Evolutionary conservation across 1,140 invertebrate genomes (phyloP).

Genomic region (Battus philenor): DNA sequence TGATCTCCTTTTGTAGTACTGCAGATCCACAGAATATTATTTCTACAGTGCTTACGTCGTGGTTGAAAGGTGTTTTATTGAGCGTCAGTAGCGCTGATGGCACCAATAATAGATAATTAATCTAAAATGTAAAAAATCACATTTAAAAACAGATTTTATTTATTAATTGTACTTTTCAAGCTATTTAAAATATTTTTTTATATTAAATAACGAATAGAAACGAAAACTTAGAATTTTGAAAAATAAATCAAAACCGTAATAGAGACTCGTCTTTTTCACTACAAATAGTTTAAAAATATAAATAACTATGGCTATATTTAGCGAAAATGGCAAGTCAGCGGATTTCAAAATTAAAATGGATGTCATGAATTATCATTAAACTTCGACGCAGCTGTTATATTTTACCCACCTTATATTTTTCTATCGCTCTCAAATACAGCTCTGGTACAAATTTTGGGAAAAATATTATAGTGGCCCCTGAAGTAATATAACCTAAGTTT

Average conservation of each 20-base stretch:
- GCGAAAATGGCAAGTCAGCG: too few relatives aligned
- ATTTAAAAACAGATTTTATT: background rate
- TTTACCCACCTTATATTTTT: constrained; percentile 49
- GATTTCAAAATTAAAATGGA: too few relatives aligned
- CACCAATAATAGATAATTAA: constrained; percentile 71
- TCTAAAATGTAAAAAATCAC: constrained; percentile 50
- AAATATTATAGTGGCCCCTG: constrained; percentile 59
- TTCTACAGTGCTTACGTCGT: constrained; percentile 68
- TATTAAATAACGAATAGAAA: too few relatives aligned
- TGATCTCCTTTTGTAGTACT: constrained; percentile 55
- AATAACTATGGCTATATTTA: too few relatives aligned
- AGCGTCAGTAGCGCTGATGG: constrained; percentile 78
- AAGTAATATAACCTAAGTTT: constrained; percentile 28
- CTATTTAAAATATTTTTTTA: too few relatives aligned
- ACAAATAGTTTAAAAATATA: too few relatives aligned
- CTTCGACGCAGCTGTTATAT: too few relatives aligned
- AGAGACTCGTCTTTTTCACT: too few relatives aligned
- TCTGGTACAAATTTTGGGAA: constrained; percentile 79
- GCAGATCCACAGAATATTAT: constrained; percentile 65
- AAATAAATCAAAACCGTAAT: too few relatives aligned
- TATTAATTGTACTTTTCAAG: too few relatives aligned
- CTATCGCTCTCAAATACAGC: constrained; percentile 75
- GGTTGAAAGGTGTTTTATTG: constrained; percentile 70
- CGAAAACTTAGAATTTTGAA: too few relatives aligned
- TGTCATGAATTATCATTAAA: too few relatives aligned